Evolutionary conservation across 2,797 vertebrate species (phyloP), one percentile per base, ranked within the genome.

Genomic region (Astyanax mexicanus): DNA sequence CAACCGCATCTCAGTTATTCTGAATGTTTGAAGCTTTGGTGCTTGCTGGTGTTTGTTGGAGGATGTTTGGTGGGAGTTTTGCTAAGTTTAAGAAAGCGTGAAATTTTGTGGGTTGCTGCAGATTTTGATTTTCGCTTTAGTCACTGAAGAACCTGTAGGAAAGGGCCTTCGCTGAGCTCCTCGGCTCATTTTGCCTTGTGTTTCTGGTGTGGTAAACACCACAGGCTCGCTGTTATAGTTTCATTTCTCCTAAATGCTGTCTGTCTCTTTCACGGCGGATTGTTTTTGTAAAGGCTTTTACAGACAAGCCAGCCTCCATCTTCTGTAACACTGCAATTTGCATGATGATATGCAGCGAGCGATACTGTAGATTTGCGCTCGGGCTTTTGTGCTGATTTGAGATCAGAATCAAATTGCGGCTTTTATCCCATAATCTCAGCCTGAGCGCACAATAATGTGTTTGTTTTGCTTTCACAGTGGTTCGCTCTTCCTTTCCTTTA

Each of bases 401-500:
- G 81, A 74, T 81, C 74, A 77, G 68, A 52, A 72, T 77, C 70
- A 78, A 83, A 85, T 83, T 72, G 74, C 74, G 57, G 61, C 38
- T 64, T 77, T 80, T 77, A 81, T 85, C 79, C 77, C 78, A 54
- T 81, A 78, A 83, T 81, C 79, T 81, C 72, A 47, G 76, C 25
- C 77, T 72, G 42, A 47, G 74, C 69, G 51, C 45, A 44, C 44
- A 57, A 71, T 81, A 77, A 79, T 67, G 66, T 58, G 47, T 81
- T 69, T 81, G 75, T 83, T 81, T 79, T 69, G 64, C 76, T 77
- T 71, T 45, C 12, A 67, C 37, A 57, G 55, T 69, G 62, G 69
- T 82, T 44, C 17, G 44, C 44, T 19, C 70, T 37, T 44, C 64
- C 66, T 44, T 35, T 23, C 42, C 23, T 54, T 21, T 32, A 10